A percentile compares a stretch with the other conserved stretches of the same genome.
phyloP scores from a whole-genome alignment of 2,113 vertebrate genomes.

The Neotoma lepida region DNA sequence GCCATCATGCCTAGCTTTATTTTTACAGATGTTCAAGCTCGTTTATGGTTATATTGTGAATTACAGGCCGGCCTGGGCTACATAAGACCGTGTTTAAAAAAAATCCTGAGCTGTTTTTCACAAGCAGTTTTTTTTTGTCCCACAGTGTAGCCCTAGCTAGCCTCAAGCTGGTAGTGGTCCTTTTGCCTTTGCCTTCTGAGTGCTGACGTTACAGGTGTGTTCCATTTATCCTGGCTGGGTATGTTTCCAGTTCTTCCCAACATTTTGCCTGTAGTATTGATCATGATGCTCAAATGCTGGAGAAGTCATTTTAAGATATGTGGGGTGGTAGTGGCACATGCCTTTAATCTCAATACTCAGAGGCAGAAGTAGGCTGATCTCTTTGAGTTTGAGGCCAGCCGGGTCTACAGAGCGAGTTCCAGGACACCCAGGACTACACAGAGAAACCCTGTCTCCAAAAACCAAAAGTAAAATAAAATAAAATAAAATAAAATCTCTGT shows the following conservation, averaged over 20 bases:
- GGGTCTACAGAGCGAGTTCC: no score
- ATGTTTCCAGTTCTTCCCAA: slow-evolving; percentile 10
- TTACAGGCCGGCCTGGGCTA: no score
- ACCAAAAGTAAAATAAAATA: no score
- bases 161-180: not conserved
- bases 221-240: not conserved
- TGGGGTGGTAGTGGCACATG: no score
- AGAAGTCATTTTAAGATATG: not conserved
- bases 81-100: not conserved
- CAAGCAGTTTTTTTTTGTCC: not conserved
- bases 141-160: not conserved
- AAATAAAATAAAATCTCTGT: no score
- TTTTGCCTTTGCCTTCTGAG: not conserved
- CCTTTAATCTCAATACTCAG: no score
- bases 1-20: not conserved
- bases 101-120: not conserved
- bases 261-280: not conserved
- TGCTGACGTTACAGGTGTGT: not conserved
- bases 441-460: no score
- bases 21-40: not conserved
- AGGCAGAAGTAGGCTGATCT: no score
- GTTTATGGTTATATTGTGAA: not conserved
- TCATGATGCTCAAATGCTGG: slow-evolving; percentile 23
- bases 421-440: no score
- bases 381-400: no score